Evolutionary conservation across 2,113 vertebrate species (phyloP), one percentile per base, ranked within the genome.

Genomic region (Geothlypis trichas): DNA sequence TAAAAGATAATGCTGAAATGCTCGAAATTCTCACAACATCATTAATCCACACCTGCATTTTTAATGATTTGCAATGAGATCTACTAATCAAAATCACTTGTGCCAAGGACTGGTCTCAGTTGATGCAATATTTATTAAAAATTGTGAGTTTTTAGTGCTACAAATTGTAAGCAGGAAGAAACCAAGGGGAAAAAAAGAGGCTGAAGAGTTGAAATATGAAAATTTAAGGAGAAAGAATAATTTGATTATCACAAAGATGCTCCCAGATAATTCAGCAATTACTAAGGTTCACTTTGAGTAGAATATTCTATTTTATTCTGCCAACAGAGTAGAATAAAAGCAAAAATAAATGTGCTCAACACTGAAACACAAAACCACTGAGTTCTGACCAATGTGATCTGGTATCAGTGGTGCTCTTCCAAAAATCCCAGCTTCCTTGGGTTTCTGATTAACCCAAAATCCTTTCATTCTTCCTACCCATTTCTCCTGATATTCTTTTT

Each of bases 91-190:
- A 58, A 82, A 9, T 30, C 37, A 21, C 20, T 26, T 42, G 33
- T 11, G 49, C 16, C 68, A 80, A 30, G 10, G 15, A 12, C 9
- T 69, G 26, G 15, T 31, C 31, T 68, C 46, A 80, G 41, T 13
- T 35, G 33, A 28, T 46, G 4, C 5, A 77, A 28, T 17, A 15
- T 0, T 49, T 30, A 8, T 0, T 10, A 46, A 3, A 41, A 35
- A 49, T 9, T 3, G 24, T 2, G 37, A 3, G 3, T 51, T 78
- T 31, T 52, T 14, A 63, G 15, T 4, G 20, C 5, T 33, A 1
- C 0, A 57, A 55, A 24, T 9, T 30, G 14, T 15, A 5, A 35
- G 24, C 12, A 66, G 7, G 7, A 33, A 79, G 22, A 62, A 84
- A 85, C 4, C 28, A 78, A 79, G n/a, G 28, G 46, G 13, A 1